These are phyloP conservation scores for Pomatorhinus ruficollis DNA, from an alignment of 2,113 vertebrate species.

Conservation along the genomic window DNA sequence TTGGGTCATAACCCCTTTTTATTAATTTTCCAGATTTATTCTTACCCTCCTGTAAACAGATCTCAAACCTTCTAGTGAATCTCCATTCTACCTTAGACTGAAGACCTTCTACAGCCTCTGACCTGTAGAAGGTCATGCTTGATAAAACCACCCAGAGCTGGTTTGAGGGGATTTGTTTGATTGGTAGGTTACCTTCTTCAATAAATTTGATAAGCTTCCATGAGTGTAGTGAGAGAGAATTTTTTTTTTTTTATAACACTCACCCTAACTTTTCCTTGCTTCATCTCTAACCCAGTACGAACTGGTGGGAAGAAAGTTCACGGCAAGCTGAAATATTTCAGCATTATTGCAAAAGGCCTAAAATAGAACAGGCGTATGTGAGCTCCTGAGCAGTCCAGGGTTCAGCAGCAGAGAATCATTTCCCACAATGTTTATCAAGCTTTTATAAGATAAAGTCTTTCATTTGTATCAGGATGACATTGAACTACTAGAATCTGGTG, in stretches of 20 bases:
- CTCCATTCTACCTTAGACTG: neutral
- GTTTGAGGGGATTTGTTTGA: rapidly evolving
- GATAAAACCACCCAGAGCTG: neutral
- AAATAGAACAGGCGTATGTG: neutral
- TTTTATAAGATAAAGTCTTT: neutral
- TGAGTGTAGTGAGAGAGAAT: neutral
- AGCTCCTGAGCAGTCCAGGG: neutral
- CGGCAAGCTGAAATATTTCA: neutral
- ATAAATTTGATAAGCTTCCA: neutral
- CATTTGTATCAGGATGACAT: neutral
- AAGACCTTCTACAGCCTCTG: neutral
- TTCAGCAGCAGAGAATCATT: neutral
- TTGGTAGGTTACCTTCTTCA: neutral
- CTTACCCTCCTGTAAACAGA: neutral
- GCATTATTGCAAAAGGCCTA: neutral
- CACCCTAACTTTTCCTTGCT: neutral
- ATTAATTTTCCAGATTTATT: neutral
- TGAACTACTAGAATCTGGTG: neutral
- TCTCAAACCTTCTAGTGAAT: neutral
- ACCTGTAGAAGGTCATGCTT: neutral
- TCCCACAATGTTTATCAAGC: neutral
- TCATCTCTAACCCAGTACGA: neutral
- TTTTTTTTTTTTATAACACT: neutral
- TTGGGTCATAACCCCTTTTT: neutral
- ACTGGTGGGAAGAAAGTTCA: neutral